phyloP scores from a whole-genome alignment of 2,797 vertebrate species.

The Typhlichthys eigenmanni region DNA sequence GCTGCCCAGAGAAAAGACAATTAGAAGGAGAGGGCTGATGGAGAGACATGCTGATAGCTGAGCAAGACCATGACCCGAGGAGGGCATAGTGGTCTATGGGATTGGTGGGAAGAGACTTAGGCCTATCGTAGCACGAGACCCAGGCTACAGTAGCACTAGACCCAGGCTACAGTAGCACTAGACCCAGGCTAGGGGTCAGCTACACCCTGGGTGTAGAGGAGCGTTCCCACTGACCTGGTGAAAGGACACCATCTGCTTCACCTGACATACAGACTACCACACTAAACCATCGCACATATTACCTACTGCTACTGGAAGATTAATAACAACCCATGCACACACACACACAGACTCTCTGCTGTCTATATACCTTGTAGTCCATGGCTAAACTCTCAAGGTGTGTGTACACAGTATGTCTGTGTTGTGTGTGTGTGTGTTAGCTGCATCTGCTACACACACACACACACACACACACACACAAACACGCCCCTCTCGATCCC shows the following conservation, averaged over 20 bases:
- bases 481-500: constrained; percentile 43
- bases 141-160: too few species aligned
- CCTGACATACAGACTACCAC: constrained; percentile 65
- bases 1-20: constrained; percentile 31
- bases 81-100: background rate
- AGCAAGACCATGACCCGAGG: too few species aligned
- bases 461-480: constrained; percentile 31
- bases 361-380: background rate
- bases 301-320: constrained; percentile 66
- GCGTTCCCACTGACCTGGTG: too few species aligned
- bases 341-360: background rate
- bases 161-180: background rate
- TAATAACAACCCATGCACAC: constrained; percentile 58
- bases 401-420: constrained; percentile 5
- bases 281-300: constrained; percentile 52
- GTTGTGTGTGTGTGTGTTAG: constrained; percentile 25
- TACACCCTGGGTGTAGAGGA: too few species aligned
- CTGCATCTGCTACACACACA: constrained; percentile 65
- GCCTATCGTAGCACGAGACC: background rate
- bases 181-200: background rate
- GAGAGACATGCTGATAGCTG: constrained; percentile 5
- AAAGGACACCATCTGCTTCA: constrained; percentile 36
- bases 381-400: background rate
- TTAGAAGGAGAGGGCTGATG: constrained; percentile 22
- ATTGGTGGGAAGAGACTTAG: constrained; percentile 1